Percentiles rank a stretch among this genome's conserved stretches.
These are phyloP conservation scores for Philaethria dido DNA, from an alignment of 2,888 invertebrate genomes.

Conservation along the genomic window DNA sequence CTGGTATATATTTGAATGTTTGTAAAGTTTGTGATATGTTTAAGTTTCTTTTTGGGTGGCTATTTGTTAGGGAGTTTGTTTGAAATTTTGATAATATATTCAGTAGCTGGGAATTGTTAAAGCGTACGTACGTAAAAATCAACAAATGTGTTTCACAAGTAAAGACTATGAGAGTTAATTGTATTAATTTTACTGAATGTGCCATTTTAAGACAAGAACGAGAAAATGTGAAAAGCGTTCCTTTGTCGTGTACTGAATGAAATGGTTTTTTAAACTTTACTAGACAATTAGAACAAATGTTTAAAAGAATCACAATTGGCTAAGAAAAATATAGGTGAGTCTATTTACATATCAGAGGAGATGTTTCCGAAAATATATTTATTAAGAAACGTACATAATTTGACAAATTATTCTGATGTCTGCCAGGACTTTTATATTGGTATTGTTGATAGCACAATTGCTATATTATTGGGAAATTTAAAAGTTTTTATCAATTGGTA, in stretches of 20 bases:
- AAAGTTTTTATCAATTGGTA: constrained; percentile 10
- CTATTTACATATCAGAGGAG: neutral
- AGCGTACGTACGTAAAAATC: too few relatives aligned
- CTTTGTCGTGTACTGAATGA: too few relatives aligned
- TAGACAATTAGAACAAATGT: too few relatives aligned
- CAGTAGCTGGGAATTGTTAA: too few relatives aligned
- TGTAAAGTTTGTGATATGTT: neutral
- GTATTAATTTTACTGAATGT: neutral
- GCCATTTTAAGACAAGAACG: too few relatives aligned
- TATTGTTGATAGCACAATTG: constrained; percentile 18
- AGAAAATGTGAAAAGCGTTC: too few relatives aligned
- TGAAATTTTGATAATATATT: too few relatives aligned
- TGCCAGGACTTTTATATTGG: neutral
- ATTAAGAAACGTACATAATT: neutral
- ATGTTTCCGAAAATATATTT: neutral
- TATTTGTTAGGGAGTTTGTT: too few relatives aligned
- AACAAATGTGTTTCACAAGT: too few relatives aligned
- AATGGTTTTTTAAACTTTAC: too few relatives aligned
- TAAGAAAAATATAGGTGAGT: too few relatives aligned
- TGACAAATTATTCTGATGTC: neutral
- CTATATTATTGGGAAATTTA: constrained; percentile 11
- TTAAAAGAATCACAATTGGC: too few relatives aligned
- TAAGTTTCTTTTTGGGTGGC: neutral
- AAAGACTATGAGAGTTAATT: neutral
- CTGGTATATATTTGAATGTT: constrained; percentile 1